Base-by-base conservation (phyloP, 2,888 invertebrate genomes). In the Helicoverpa assulta region DNA sequence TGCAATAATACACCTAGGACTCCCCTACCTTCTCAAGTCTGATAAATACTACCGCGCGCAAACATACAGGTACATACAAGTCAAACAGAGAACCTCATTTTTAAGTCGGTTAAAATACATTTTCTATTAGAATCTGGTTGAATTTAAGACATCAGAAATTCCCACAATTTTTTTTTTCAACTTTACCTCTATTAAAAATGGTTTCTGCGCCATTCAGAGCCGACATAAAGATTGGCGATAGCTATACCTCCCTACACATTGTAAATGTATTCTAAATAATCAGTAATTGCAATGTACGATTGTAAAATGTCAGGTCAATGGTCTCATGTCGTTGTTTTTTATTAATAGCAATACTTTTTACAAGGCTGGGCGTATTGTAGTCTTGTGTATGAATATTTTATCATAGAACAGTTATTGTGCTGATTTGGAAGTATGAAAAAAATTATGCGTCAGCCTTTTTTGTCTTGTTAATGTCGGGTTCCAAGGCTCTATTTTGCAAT, bases 291-390 rank as follows among this genome's bases (percentile, higher is more conserved):
- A 67, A 71, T 64, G 59, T 55, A 56, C 70, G 67, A 74, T 78
- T 73, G 74, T 73, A 65, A 54, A 62, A 37, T 65, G 64, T 54
- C 67, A n/a, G 82, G 80, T 82, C 84, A 79, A 67, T 76, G 82
- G 54, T 70, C 83, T 70, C 53, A 29, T 21, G 60, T 10, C 40
- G 67, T 69, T 14, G 59, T 59, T 77, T 73, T 76, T 80, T 67
- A 62, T 57, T 57, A 64, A 16, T 43, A 43, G 16, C n/a, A 73
- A 40, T 51, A 76, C 70, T 65, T 70, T 76, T 76, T 76, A 58
- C 80, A 52, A 19, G 26, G 53, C 51, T 5, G 33, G 66, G 21
- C 18, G 67, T 74, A 67, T 77, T 77, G 76, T 80, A 75, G 52
- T 66, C 29, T 70, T 63, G 71, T 74, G 71, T 69, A 67, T 75